phyloP scores from a whole-genome alignment of 2,888 invertebrate genomes.

The Leptopilina myrica region DNA sequence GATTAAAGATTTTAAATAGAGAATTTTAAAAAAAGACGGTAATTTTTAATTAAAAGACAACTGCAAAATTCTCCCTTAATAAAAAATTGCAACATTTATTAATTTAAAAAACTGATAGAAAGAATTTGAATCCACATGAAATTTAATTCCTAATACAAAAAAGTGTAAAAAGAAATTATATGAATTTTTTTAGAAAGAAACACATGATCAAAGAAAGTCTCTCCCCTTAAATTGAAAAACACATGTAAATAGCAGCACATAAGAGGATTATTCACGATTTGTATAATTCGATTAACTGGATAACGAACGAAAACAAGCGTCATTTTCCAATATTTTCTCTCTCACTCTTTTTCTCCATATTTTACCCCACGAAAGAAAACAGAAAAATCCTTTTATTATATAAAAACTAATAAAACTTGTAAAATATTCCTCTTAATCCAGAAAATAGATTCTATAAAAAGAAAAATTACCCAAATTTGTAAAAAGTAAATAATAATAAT shows the following conservation, averaged over 20 bases:
- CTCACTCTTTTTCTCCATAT: constrained; percentile 24
- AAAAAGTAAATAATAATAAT: constrained; percentile 21
- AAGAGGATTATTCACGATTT: constrained; percentile 31
- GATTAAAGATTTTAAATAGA: no score
- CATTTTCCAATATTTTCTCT: constrained; percentile 32
- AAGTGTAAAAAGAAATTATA: no score
- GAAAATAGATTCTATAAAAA: background rate
- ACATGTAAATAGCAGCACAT: constrained; percentile 38
- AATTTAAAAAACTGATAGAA: background rate
- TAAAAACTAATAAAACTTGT: background rate
- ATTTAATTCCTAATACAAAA: no score
- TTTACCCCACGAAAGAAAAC: constrained; percentile 1
- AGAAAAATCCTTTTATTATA: constrained; percentile 26
- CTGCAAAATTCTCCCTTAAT: no score
- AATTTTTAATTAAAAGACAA: no score
- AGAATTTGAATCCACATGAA: background rate
- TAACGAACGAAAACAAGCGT: constrained; percentile 33
- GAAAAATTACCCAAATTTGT: background rate
- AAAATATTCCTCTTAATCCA: constrained; percentile 1
- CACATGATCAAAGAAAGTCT: constrained; percentile 21
- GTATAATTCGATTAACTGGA: constrained; percentile 29
- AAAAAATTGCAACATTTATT: no score
- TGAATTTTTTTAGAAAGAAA: background rate
- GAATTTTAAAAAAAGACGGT: no score
- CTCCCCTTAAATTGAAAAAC: background rate